These are phyloP conservation scores for Poecilus cupreus DNA, from an alignment of 2,888 invertebrate genomes.

Conservation along the genomic window DNA sequence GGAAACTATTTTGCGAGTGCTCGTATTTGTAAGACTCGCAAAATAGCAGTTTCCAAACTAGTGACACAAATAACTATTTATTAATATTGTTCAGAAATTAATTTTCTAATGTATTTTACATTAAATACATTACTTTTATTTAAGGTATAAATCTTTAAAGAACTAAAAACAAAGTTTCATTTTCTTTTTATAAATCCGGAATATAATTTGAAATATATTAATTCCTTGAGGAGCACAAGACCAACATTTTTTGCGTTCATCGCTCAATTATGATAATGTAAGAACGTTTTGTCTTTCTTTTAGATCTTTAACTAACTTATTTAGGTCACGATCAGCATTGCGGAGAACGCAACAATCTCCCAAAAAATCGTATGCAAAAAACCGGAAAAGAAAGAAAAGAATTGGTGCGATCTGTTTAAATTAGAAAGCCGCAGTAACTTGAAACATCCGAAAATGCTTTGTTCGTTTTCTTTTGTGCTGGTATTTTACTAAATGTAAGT, in stretches of 20 bases:
- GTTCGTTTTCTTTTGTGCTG: neutral
- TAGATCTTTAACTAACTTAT: neutral
- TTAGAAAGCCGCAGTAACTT: neutral
- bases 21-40: no score
- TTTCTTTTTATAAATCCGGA: no score
- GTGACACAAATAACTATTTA: no score
- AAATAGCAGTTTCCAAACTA: no score
- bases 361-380: neutral
- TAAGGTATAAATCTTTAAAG: no score
- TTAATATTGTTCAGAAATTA: no score
- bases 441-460: conserved; percentile 2
- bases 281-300: conserved; percentile 3
- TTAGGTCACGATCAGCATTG: conserved; percentile 38
- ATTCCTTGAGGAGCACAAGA: no score
- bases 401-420: neutral
- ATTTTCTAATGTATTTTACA: no score
- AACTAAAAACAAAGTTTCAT: no score
- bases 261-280: conserved; percentile 31
- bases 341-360: neutral
- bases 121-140: no score
- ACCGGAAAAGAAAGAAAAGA: neutral
- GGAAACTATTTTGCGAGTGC: no score
- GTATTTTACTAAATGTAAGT: neutral
- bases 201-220: no score
- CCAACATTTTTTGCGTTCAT: conserved; percentile 16